Evolutionary conservation across 92 coral and sea anemone genomes (phyloP).

Genomic region (Umimayanthus chanpuru): DNA sequence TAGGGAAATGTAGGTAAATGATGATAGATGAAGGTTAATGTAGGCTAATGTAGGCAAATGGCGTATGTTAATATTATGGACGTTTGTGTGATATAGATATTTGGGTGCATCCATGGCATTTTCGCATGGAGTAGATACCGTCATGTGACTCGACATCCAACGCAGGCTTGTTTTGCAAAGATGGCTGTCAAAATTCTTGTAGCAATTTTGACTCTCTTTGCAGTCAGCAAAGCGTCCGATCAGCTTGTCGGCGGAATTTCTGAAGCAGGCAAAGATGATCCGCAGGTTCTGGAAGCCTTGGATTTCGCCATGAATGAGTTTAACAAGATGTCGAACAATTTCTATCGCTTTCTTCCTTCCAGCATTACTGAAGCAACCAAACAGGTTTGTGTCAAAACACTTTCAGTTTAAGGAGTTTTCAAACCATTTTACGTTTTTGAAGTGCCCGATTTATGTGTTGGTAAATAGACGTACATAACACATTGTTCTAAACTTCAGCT

Average conservation of each 20-base stretch:
- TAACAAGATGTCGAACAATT: slow-evolving; percentile 85
- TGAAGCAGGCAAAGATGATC: slow-evolving; percentile 72
- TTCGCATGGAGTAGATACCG: no score
- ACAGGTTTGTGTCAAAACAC: slow-evolving; percentile 60
- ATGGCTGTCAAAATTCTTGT: slow-evolving; percentile 40
- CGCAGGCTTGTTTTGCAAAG: not conserved
- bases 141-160: not conserved
- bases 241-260: slow-evolving; percentile 64
- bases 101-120: no score
- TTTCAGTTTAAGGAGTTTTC: not conserved
- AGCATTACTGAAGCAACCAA: slow-evolving; percentile 77
- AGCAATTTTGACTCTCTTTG: slow-evolving; percentile 33
- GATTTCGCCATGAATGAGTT: slow-evolving; percentile 79
- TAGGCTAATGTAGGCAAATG: no score
- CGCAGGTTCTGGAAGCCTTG: slow-evolving; percentile 71
- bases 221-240: slow-evolving; percentile 44
- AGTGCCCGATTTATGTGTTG: no score
- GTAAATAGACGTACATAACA: no score
- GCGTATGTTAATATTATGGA: no score
- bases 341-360: slow-evolving; percentile 81
- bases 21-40: no score
- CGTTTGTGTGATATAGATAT: no score
- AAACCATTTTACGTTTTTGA: no score
- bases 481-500: no score
- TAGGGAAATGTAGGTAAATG: no score